Evolutionary conservation across 2,888 invertebrate genomes (phyloP), one percentile per base, ranked within the genome.

Genomic region (Drosophila pseudotakahashii): DNA sequence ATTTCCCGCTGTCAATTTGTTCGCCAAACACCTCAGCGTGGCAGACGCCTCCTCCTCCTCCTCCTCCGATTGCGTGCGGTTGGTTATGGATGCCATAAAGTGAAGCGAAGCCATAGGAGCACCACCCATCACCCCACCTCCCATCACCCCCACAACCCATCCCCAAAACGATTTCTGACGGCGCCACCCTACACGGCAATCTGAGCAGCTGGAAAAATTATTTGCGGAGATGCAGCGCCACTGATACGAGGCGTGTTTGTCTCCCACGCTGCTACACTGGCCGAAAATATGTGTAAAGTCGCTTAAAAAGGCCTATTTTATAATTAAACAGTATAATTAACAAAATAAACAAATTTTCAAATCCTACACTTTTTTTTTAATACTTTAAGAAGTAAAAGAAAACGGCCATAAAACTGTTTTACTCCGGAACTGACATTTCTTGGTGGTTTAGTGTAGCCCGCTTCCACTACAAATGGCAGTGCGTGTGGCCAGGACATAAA

Each of bases 401-500:
- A n/a, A n/a, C n/a, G n/a, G n/a, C n/a, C n/a, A n/a, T n/a, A n/a
- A n/a, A n/a, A n/a, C n/a, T n/a, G 2, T 26, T 26, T 26, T 26
- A 26, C 1, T 26, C 26, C 16, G 16, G 16, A 16, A 9, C 9
- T 16, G 16, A 2, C 16, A 10, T 16, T 14, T 10, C 14, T 41
- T 14, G 9, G 14, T 9, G 16, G 4, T 19, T 30, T 30, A 45
- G 53, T 54, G 53, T 16, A 30, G 14, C 44, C 10, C 30, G 30
- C 5, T 54, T 16, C 16, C 16, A 16, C 30, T 32, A 30, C 32
- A 32, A 19, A 6, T 23, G 7, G 23, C 34, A 10, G 48, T 83
- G 84, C 83, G 86, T 85, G 88, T 63, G 73, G 73, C 51, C 67
- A 70, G 72, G 75, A 73, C 86, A 82, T 84, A 88, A 84, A 88